A percentile compares a stretch with the other conserved stretches of the same genome.
Conservation (phyloP, 2,113 vertebrate species). For the Riparia riparia region DNA sequence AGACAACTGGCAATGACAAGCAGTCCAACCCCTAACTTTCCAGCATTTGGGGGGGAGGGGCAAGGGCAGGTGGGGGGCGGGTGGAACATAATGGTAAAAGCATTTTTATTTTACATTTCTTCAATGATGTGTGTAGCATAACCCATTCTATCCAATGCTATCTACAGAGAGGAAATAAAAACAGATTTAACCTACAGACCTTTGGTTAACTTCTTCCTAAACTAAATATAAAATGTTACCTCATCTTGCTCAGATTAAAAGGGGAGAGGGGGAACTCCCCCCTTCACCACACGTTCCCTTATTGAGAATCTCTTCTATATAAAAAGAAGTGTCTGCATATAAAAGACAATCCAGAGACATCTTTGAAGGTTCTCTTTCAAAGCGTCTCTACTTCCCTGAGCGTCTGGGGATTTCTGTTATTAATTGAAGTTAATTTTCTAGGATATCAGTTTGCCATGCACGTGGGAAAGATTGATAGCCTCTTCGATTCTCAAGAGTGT, state of each 20-base stretch:
- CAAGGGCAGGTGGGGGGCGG: no score
- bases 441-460: constrained; percentile 99
- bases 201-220: constrained; percentile 65
- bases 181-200: constrained; percentile 65
- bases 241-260: constrained; percentile 67
- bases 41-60: not conserved
- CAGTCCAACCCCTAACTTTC: not conserved
- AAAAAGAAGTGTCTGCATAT: constrained; percentile 84
- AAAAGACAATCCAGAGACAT: constrained; percentile 93
- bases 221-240: constrained; percentile 62
- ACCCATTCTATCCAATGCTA: not conserved
- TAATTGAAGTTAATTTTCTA: constrained; percentile 99
- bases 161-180: constrained; percentile 41
- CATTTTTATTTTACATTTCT: not conserved
- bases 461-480: constrained; percentile 99
- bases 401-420: constrained; percentile 96
- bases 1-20: constrained; percentile 16
- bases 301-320: constrained; percentile 68
- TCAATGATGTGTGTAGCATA: not conserved
- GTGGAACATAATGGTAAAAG: not conserved
- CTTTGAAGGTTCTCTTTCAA: constrained; percentile 99
- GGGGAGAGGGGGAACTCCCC: constrained; percentile 41
- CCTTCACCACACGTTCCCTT: constrained; percentile 42
- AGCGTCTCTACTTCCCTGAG: constrained; percentile 84
- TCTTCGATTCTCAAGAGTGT: constrained; percentile 92